Conservation (phyloP, 2,113 vertebrate species). For the Sylvilagus bachmani region DNA sequence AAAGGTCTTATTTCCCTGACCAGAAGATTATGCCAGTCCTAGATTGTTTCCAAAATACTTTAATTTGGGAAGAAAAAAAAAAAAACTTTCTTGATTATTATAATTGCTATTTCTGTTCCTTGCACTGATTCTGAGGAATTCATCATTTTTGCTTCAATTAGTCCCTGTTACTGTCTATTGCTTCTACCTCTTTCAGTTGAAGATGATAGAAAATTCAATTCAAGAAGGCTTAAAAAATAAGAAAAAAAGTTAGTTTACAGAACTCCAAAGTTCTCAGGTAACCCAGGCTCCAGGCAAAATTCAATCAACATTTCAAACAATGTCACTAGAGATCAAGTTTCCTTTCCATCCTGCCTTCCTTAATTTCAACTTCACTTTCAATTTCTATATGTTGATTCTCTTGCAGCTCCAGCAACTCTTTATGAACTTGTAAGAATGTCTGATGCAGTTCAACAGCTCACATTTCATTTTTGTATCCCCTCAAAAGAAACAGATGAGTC, state of each 20-base stretch:
- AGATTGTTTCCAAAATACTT: conserved; percentile 43
- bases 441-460: background rate
- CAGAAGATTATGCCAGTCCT: background rate
- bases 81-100: conserved; percentile 11
- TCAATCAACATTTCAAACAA: conserved; percentile 67
- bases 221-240: conserved; percentile 43
- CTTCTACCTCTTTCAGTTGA: conserved; percentile 49
- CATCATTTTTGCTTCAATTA: conserved; percentile 43
- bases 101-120: background rate
- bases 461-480: background rate
- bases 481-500: background rate
- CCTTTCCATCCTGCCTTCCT: conserved; percentile 19
- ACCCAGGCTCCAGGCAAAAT: conserved; percentile 47
- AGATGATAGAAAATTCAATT: conserved; percentile 39
- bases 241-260: conserved; percentile 29
- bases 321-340: conserved; percentile 56
- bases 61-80: background rate
- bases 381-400: conserved; percentile 42
- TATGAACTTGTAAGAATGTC: background rate
- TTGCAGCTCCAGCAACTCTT: background rate
- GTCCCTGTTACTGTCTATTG: background rate
- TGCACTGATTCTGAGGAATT: background rate
- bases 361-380: conserved; percentile 56
- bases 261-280: conserved; percentile 35
- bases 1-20: background rate